Evolutionary conservation across 2,888 invertebrate genomes (phyloP), one percentile per base, ranked within the genome.

Genomic region (Cyclophora albipunctata): DNA sequence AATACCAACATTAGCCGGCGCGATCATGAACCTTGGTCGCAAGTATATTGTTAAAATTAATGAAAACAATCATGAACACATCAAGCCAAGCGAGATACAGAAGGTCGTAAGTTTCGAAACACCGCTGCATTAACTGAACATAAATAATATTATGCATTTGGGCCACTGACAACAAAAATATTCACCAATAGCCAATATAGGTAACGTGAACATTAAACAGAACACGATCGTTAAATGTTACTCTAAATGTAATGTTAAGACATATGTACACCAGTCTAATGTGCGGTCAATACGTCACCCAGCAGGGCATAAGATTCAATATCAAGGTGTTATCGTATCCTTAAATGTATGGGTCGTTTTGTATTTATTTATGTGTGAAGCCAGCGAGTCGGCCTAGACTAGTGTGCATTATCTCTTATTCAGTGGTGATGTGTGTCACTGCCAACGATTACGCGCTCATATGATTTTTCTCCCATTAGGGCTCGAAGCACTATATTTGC

Each of bases 91-190:
- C 67, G 61, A 64, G 64, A 71, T 69, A 71, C 62, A 73, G 78
- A 83, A 84, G 84, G 84, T 75, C 75, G 66, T 55, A 60, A 58
- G 68, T 84, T 78, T 80, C 79, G 79, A 81, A 81, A 84, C 68
- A 62, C 59, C 64, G 68, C 64, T 71, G 70, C 70, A 76, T 76
- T 73, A 75, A 73, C 66, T 60, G 64, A 71, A 70, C 66, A 73
- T 43, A 33, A 7, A 70, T 78, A 78, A 82, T 76, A 65, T 20
- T 75, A 84, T 77, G 78, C 73, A 79, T 79, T 74, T 79, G 73
- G 83, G 81, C 68, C 79, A 78, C 75, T 64, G 73, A 69, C 68
- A 72, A 79, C 77, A 75, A 70, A 62, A 62, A 54, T 64, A 65
- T 55, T 59, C 52, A 55, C 55, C 56, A 46, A 53, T 57, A 56